These are phyloP conservation scores for Nymphalis io DNA, from an alignment of 1,140 invertebrate genomes.

Conservation along the genomic window DNA sequence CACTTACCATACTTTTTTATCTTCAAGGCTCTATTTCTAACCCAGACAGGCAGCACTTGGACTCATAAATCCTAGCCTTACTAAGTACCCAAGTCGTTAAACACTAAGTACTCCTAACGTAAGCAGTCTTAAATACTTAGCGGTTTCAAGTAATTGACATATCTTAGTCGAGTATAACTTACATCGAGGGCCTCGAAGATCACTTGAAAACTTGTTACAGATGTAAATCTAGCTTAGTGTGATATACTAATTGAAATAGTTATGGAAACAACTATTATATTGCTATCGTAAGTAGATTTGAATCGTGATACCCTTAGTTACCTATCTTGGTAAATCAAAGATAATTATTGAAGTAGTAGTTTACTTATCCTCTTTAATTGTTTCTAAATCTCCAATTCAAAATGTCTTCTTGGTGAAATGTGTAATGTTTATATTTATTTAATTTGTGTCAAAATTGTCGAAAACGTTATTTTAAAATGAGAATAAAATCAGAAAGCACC, in stretches of 20 bases:
- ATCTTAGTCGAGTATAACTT: conserved; percentile 27
- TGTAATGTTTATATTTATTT: too few relatives aligned
- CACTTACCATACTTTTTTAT: not conserved
- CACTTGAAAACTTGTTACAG: conserved; percentile 14
- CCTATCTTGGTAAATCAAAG: too few relatives aligned
- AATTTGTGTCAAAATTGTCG: too few relatives aligned
- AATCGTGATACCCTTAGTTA: not conserved
- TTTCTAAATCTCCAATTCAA: too few relatives aligned
- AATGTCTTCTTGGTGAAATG: too few relatives aligned
- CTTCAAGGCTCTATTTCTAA: not conserved
- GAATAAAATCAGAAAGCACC: not conserved
- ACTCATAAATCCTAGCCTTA: conserved; percentile 36
- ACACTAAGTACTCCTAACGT: conserved; percentile 39
- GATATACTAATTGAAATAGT: not conserved
- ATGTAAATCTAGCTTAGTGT: conserved; percentile 1
- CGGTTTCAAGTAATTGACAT: conserved; percentile 34
- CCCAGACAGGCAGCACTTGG: conserved; percentile 5
- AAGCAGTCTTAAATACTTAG: conserved; percentile 41
- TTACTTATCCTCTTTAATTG: too few relatives aligned
- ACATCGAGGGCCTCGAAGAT: conserved; percentile 4
- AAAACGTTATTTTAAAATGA: not conserved
- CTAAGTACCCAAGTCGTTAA: conserved; percentile 40
- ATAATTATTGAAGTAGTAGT: too few relatives aligned
- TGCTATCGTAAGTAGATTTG: not conserved
- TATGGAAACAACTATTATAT: not conserved